Evolutionary conservation across 2,888 invertebrate species (phyloP), one percentile per base, ranked within the genome.

Genomic region (Kryphioiulus occultus): DNA sequence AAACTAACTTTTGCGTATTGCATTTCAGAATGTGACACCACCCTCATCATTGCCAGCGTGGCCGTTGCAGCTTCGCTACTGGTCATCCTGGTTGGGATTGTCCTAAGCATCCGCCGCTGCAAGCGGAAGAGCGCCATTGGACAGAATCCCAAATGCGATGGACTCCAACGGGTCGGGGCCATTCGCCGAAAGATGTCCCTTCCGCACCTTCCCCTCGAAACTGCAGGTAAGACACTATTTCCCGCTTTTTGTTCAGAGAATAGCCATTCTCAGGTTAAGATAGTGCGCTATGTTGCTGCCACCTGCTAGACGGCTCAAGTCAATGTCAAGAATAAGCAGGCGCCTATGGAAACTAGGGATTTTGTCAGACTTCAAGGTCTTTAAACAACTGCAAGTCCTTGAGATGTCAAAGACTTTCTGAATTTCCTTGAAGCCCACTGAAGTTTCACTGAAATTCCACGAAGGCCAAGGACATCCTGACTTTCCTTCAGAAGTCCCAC

Each of bases 111-210:
- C 22, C 86, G 86, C 10, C 86, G 59, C 17, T 86, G 68, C 19
- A 86, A 22, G 53, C 86, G 19, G 32, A 86, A 86, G 44, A 44
- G 85, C 26, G 19, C n/a, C 9, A 9, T 4, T 12, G 83, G 19
- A 32, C 83, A 83, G 32, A 0, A 30, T 12, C 39, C 83, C 15
- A 4, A 83, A 9, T 15, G 83, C 83, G 32, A 83, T 17, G 30
- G 32, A 30, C 83, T 35, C n/a, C 83, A 35, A 4, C n/a, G 59
- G n/a, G 59, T 22, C n/a, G 86, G 86, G 2, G 86, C 86, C 30
- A 86, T 86, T 59, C 86, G 86, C 68, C 78, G 87, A 44, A 83
- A 83, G 39, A 83, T 32, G 32, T 39, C 83, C 19, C 83, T 83
- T 10, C 83, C 83, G 9, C 83, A 35, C 15, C 39, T 83, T 32